These are phyloP conservation scores for Rhagonycha fulva DNA, from an alignment of 2,888 invertebrate species.

Conservation along the genomic window DNA sequence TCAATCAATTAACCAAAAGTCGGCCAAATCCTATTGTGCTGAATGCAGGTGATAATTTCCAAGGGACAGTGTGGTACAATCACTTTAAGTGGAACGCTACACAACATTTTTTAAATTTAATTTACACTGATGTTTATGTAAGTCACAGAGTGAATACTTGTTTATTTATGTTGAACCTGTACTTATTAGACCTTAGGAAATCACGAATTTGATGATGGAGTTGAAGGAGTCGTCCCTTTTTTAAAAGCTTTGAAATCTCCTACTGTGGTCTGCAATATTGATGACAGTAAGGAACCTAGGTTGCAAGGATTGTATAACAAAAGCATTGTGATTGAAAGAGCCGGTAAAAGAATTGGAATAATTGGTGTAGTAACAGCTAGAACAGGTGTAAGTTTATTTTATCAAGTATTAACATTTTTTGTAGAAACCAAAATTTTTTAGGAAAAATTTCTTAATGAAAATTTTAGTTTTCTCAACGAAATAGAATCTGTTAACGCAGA, in stretches of 20 bases:
- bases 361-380: slow-evolving; percentile 76
- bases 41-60: slow-evolving; percentile 84
- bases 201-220: slow-evolving; percentile 83
- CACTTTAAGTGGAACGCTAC: slow-evolving; percentile 75
- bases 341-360: slow-evolving; percentile 72
- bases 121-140: slow-evolving; percentile 79
- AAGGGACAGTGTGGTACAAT: slow-evolving; percentile 85
- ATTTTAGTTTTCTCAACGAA: slow-evolving; percentile 72
- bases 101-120: slow-evolving; percentile 72
- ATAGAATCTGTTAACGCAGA: slow-evolving; percentile 68
- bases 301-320: slow-evolving; percentile 66
- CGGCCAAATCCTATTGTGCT: slow-evolving; percentile 69
- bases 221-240: slow-evolving; percentile 74
- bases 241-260: slow-evolving; percentile 66
- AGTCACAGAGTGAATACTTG: background rate
- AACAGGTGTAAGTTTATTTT: slow-evolving; percentile 60
- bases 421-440: slow-evolving; percentile 45
- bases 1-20: slow-evolving; percentile 54
- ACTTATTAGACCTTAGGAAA: slow-evolving; percentile 74
- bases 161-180: background rate
- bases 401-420: background rate
- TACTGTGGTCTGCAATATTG: slow-evolving; percentile 77
- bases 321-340: slow-evolving; percentile 65
- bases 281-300: slow-evolving; percentile 68
- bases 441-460: slow-evolving; percentile 69